phyloP scores from a whole-genome alignment of 2,888 invertebrate species.

The Dastarcus helophoroides region DNA sequence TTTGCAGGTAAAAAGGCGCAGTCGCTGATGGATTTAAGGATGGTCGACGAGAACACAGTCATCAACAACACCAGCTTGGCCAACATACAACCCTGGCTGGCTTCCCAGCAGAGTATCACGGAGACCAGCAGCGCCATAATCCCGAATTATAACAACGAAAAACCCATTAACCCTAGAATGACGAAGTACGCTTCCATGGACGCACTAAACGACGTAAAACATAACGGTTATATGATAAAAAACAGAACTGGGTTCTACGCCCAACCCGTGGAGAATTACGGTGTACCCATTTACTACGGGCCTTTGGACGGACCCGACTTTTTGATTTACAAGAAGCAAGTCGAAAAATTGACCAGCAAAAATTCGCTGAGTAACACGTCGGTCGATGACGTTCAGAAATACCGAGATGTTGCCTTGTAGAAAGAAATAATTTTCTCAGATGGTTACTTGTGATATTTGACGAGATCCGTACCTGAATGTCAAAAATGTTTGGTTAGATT shows the following conservation, averaged over 20 bases:
- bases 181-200: slow-evolving; percentile 32
- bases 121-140: slow-evolving; percentile 23
- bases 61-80: slow-evolving; percentile 12
- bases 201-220: slow-evolving; percentile 26
- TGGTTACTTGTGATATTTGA: no score
- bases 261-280: slow-evolving; percentile 34
- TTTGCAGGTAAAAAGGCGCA: slow-evolving; percentile 33
- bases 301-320: slow-evolving; percentile 37
- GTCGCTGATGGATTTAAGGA: slow-evolving; percentile 34
- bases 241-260: slow-evolving; percentile 35
- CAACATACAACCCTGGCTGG: slow-evolving; percentile 20
- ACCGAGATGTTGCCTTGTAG: slow-evolving; percentile 36
- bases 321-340: slow-evolving; percentile 35
- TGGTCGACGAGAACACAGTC: slow-evolving; percentile 21
- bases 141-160: slow-evolving; percentile 19
- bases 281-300: slow-evolving; percentile 37
- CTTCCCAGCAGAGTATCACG: slow-evolving; percentile 23
- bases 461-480: no score
- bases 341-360: slow-evolving; percentile 27
- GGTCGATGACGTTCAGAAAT: slow-evolving; percentile 37
- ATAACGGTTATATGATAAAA: slow-evolving; percentile 28
- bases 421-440: no score
- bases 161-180: slow-evolving; percentile 15
- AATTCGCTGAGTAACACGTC: slow-evolving; percentile 37
- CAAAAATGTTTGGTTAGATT: no score